Evolutionary conservation across 2,113 vertebrate species (phyloP).

Genomic region (Xenopus laevis): DNA sequence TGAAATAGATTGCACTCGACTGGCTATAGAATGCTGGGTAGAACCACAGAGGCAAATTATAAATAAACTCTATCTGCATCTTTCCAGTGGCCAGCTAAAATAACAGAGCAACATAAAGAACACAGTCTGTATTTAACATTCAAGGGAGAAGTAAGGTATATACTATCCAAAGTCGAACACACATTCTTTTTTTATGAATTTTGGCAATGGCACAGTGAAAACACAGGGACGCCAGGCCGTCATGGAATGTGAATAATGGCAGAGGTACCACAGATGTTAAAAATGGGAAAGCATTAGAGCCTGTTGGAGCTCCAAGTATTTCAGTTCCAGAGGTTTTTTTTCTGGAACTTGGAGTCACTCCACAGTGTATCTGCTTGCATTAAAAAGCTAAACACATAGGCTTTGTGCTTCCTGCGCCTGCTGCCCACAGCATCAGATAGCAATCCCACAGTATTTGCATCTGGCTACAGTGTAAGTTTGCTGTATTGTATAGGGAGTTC

Average conservation of each 20-base stretch:
- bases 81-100: not conserved
- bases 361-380: not conserved
- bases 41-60: no score
- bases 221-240: not conserved
- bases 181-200: not conserved
- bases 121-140: not conserved
- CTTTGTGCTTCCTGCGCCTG: not conserved
- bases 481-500: no score
- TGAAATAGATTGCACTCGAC: no score
- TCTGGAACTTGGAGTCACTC: not conserved
- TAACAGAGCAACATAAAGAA: not conserved
- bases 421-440: not conserved
- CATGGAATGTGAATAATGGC: not conserved
- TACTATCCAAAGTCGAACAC: not conserved
- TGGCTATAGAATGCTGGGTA: no score
- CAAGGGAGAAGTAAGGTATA: not conserved
- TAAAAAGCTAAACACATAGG: not conserved
- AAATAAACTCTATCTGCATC: no score
- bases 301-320: not conserved
- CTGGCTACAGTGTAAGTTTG: no score
- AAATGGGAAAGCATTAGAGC: not conserved
- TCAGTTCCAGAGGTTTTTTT: not conserved
- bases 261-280: constrained; percentile 1
- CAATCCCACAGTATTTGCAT: not conserved
- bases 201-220: not conserved